Base-by-base conservation (phyloP, 2,888 invertebrate species). In the Choristoneura rosaceana region DNA sequence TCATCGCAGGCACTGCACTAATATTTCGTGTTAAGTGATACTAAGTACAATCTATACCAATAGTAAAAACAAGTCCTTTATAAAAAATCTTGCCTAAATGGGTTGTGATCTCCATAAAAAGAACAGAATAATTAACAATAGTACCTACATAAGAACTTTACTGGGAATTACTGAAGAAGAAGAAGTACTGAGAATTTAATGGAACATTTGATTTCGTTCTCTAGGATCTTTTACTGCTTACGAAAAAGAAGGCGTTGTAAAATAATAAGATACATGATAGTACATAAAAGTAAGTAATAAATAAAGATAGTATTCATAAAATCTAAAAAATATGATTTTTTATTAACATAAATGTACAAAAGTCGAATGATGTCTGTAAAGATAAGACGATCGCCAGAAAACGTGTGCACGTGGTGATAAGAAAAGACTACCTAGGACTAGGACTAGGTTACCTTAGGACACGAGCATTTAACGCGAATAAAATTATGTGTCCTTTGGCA, bases 331-430 rank as follows among this genome's bases (percentile, higher is more conserved):
- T 10, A 34, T 8, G 34, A 59, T 59, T n/a, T 38, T 38, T 8
- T 33, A 59, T 55, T 55, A 59, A 17, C 58, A 52, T n/a, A 69
- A 15, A 12, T n/a, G 9, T 52, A 10, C 4, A 59, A 64, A 45
- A 25, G 12, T 15, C 15, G 12, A 34, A 61, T 14, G 52, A 38
- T 33, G n/a, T 47, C 47, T 45, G 61, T 25, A 45, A 5, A 33
- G 41, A 50, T 47, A n/a, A 68, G 58, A 58, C 15, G 5, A 43
- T 33, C 59, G 17, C 10, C 58, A 14, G 34, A 34, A 45, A 45
- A 65, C 61, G 25, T 45, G 38, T 69, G 68, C 59, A 59, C 17
- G 12, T 12, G 25, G 17, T 55, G 55, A 55, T 5, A 25, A 10
- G 25, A 55, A 15, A 55, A 10, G 3, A 25, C 17, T 25, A n/a